phyloP scores from a whole-genome alignment of 2,797 vertebrate species.

The Adelosebastes latens region DNA sequence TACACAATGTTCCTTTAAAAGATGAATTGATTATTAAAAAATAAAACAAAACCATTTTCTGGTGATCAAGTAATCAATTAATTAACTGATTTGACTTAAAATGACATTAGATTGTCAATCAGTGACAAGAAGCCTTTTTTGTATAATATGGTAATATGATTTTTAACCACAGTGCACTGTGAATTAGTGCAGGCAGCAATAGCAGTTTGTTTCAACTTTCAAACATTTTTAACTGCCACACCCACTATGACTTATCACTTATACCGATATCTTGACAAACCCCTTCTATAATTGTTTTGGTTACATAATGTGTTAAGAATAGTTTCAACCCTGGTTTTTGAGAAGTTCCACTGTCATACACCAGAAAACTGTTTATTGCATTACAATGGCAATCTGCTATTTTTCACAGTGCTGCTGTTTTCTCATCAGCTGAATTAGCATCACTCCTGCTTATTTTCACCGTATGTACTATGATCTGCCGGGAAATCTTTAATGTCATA shows the following conservation, averaged over 20 bases:
- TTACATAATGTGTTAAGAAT: background rate
- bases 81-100: background rate
- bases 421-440: background rate
- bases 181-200: background rate
- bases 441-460: constrained; percentile 5
- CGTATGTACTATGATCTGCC: background rate
- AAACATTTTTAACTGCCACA: background rate
- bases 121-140: background rate
- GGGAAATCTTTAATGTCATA: background rate
- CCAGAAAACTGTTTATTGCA: background rate
- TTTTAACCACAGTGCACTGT: background rate
- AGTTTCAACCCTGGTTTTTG: background rate
- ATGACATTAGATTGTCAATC: background rate
- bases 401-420: constrained; percentile 18
- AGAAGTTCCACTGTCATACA: background rate
- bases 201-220: background rate
- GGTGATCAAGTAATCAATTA: background rate
- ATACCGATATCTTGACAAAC: background rate
- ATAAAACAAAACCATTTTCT: background rate
- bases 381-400: background rate
- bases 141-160: background rate
- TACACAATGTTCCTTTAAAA: too few species aligned
- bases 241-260: background rate
- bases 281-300: background rate
- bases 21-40: too few species aligned